A percentile compares a stretch with the other conserved stretches of the same genome.
Evolutionary conservation across 2,113 vertebrate genomes (phyloP).

Genomic region (Psilopsiagon aymara): DNA sequence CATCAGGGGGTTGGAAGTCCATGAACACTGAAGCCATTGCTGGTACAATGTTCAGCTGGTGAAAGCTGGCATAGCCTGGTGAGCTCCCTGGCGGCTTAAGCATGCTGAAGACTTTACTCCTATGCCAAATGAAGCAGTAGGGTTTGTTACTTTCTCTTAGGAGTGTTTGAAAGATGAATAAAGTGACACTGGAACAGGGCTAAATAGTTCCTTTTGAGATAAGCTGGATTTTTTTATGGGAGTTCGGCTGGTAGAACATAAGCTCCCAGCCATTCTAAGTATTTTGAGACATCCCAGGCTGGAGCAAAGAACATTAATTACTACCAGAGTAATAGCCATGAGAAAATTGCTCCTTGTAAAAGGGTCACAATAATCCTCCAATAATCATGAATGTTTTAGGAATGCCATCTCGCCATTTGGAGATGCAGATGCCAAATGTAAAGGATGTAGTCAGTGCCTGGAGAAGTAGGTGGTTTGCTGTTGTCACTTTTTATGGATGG

Average conservation of each 20-base stretch:
- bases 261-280: neutral
- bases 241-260: neutral
- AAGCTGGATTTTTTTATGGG: neutral
- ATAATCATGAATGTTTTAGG: neutral
- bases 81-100: neutral
- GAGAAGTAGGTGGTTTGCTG: constrained; percentile 32
- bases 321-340: neutral
- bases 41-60: constrained; percentile 23
- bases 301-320: neutral
- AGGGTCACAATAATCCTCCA: neutral
- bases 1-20: constrained; percentile 14
- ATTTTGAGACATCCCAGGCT: neutral
- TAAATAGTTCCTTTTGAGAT: neutral
- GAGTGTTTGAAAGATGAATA: neutral
- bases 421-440: neutral
- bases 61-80: neutral
- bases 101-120: neutral
- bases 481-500: constrained; percentile 5
- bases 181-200: neutral
- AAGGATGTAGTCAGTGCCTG: neutral
- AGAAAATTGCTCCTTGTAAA: neutral
- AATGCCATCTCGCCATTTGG: neutral
- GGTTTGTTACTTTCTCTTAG: neutral
- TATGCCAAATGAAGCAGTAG: constrained; percentile 24
- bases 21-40: constrained; percentile 21